Percentiles rank a stretch among this genome's conserved stretches.
These are phyloP conservation scores for Takifugu ocellatus DNA, from an alignment of 2,797 vertebrate species.

Conservation along the genomic window DNA sequence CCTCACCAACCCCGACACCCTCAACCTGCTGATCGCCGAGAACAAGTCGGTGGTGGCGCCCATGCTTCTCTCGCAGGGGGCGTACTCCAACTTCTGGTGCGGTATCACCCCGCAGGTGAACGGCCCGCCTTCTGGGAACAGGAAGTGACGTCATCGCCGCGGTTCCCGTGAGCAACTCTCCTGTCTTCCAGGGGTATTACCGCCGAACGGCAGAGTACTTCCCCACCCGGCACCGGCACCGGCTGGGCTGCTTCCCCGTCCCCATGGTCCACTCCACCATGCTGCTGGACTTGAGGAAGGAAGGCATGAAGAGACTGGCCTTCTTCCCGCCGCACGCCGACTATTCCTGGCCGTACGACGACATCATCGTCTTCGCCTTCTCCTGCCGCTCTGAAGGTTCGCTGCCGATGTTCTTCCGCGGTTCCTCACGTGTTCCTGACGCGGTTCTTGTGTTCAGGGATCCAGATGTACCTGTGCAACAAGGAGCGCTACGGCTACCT, in stretches of 20 bases:
- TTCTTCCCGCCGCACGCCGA: constrained; percentile 89
- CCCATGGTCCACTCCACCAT: constrained; percentile 95
- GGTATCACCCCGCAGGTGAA: constrained; percentile 94
- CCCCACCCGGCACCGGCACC: constrained; percentile 89
- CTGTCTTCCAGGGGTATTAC: constrained; percentile 84
- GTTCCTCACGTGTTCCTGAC: neutral
- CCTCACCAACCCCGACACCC: constrained; percentile 86
- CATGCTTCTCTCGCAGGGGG: constrained; percentile 93
- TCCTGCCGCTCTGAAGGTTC: constrained; percentile 86
- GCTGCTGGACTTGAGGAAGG: constrained; percentile 84
- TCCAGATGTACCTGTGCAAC: constrained; percentile 87
- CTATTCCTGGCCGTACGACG: constrained; percentile 94
- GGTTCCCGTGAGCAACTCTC: neutral
- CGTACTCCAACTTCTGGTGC: constrained; percentile 98
- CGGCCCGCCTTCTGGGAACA: neutral
- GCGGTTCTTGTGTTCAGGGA: constrained; percentile 66
- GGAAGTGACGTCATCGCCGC: neutral
- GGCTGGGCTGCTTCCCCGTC: constrained; percentile 84
- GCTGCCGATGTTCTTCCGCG: neutral
- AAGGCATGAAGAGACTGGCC: constrained; percentile 78
- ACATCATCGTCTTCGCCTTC: constrained; percentile 95
- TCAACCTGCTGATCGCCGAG: constrained; percentile 83
- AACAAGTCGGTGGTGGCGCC: constrained; percentile 89
- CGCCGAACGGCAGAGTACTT: constrained; percentile 93
- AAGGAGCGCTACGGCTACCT: constrained; percentile 89